Percentiles rank a stretch among this genome's conserved stretches.
Evolutionary conservation across 2,113 vertebrate species (phyloP).

Genomic region (Syngnathus scovelli): DNA sequence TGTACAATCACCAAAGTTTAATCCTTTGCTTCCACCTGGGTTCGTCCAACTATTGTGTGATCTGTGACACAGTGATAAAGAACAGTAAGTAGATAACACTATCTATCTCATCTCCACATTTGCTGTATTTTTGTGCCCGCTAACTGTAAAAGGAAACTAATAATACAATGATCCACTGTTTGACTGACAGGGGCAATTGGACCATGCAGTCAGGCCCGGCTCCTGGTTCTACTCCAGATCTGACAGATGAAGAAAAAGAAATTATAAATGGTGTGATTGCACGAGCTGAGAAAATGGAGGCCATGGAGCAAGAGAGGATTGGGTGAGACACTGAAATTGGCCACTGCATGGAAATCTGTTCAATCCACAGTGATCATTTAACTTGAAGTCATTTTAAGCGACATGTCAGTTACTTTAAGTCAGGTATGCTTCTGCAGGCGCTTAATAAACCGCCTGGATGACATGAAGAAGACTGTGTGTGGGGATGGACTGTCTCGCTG

Average conservation of each 20-base stretch:
- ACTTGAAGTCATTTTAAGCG: constrained; percentile 13
- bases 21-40: constrained; percentile 26
- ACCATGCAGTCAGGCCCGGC: constrained; percentile 54
- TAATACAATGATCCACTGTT: not conserved
- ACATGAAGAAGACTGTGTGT: constrained; percentile 86
- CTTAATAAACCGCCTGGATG: constrained; percentile 88
- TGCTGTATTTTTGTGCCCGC: constrained; percentile 1
- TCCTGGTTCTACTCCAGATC: constrained; percentile 71
- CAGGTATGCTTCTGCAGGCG: constrained; percentile 67
- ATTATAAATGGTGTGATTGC: constrained; percentile 93
- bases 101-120: not conserved
- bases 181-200: constrained; percentile 59
- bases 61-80: constrained; percentile 79
- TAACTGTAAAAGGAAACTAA: not conserved
- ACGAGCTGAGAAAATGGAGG: constrained; percentile 93
- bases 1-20: constrained; percentile 1
- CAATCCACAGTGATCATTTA: not conserved
- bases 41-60: constrained; percentile 16
- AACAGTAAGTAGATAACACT: constrained; percentile 80
- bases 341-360: not conserved
- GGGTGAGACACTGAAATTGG: constrained; percentile 72
- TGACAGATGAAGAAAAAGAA: constrained; percentile 95
- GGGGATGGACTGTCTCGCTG: constrained; percentile 90
- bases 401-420: constrained; percentile 4
- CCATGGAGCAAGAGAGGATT: constrained; percentile 94